These are phyloP conservation scores for Eubasilissa splendida DNA, from an alignment of 2,888 invertebrate species.

Conservation along the genomic window DNA sequence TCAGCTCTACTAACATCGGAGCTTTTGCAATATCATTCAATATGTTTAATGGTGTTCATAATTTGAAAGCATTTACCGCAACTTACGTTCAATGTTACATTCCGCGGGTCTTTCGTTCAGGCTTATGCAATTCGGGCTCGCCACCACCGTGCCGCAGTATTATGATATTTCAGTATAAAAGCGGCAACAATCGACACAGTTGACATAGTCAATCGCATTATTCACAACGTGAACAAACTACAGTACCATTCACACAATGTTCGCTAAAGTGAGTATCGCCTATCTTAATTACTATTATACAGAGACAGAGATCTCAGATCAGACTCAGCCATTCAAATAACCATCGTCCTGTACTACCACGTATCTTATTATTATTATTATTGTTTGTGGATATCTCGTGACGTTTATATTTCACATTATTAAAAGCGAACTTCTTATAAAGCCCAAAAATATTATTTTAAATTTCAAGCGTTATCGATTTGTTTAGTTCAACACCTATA, in stretches of 20 bases:
- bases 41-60: constrained; percentile 37
- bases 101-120: constrained; percentile 48
- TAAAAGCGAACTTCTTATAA: too few relatives aligned
- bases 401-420: too few relatives aligned
- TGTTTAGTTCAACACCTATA: too few relatives aligned
- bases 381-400: too few relatives aligned
- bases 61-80: constrained; percentile 48
- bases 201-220: constrained; percentile 52
- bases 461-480: too few relatives aligned
- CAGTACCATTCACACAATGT: constrained; percentile 48
- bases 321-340: too few relatives aligned
- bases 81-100: constrained; percentile 55
- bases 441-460: too few relatives aligned
- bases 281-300: background rate
- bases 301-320: too few relatives aligned
- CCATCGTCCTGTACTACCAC: too few relatives aligned
- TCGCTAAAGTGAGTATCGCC: constrained; percentile 54
- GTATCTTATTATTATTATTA: too few relatives aligned
- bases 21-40: constrained; percentile 46
- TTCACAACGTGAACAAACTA: constrained; percentile 45
- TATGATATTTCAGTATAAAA: constrained; percentile 54
- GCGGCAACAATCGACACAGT: constrained; percentile 33
- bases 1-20: constrained; percentile 43
- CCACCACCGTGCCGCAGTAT: constrained; percentile 36
- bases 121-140: constrained; percentile 41